phyloP scores from a whole-genome alignment of 2,113 vertebrate species.

The Eidolon helvum region DNA sequence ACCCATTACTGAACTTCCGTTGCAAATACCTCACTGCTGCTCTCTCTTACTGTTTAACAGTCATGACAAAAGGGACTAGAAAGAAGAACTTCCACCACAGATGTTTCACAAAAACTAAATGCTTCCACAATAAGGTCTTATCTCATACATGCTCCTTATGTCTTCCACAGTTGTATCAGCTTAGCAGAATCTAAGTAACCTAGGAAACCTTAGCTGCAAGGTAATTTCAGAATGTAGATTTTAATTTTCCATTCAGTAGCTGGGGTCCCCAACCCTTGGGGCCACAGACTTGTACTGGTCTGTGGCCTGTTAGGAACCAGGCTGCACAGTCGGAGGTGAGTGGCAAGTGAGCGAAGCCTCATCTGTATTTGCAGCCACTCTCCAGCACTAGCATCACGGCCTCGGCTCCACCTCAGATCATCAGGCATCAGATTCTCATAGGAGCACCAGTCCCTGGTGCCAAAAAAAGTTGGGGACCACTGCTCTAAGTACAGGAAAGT shows the following conservation, averaged over 20 bases:
- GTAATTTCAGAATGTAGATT: not conserved
- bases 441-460: no score
- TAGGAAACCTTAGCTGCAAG: not conserved
- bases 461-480: no score
- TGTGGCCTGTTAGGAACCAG: no score
- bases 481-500: not conserved
- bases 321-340: no score
- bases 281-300: no score
- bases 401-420: no score
- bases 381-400: no score
- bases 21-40: not conserved
- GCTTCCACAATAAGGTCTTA: not conserved
- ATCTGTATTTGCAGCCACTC: no score
- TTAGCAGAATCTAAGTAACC: not conserved
- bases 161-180: not conserved
- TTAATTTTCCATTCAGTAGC: not conserved
- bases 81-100: not conserved
- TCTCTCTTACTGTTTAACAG: not conserved
- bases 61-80: not conserved
- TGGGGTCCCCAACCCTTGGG: no score
- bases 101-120: not conserved
- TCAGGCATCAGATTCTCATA: no score
- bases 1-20: not conserved
- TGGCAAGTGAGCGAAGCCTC: no score
- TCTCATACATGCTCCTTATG: not conserved